Conservation (phyloP, 2,888 invertebrate genomes). For the Prenolepis imparis region DNA sequence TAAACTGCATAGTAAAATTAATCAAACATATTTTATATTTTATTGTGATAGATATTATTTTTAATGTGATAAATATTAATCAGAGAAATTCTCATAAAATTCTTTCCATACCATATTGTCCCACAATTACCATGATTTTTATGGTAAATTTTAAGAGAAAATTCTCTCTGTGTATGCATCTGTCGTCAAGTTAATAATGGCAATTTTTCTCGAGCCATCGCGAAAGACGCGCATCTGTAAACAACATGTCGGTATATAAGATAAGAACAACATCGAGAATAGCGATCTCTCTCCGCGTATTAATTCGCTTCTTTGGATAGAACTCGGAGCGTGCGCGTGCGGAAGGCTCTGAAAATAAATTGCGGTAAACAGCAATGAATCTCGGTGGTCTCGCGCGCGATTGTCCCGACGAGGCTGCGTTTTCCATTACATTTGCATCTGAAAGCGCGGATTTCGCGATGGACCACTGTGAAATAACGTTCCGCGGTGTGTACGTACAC, state of each 20-base stretch:
- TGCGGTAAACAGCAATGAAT: constrained; percentile 72
- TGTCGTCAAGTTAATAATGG: constrained; percentile 18
- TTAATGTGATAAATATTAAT: too few species aligned
- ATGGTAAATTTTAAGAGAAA: too few species aligned
- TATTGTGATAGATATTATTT: too few species aligned
- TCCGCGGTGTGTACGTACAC: background rate
- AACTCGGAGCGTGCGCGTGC: constrained; percentile 36
- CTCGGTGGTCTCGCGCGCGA: constrained; percentile 57
- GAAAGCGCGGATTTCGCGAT: constrained; percentile 67
- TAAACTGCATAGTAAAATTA: too few species aligned
- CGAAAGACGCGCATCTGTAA: background rate
- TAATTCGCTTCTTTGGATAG: constrained; percentile 59
- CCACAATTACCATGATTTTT: too few species aligned
- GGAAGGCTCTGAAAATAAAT: constrained; percentile 66
- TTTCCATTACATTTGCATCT: constrained; percentile 69
- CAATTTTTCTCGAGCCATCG: constrained; percentile 13
- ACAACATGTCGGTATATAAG: constrained; percentile 45
- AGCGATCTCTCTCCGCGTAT: constrained; percentile 63
- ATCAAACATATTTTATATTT: too few species aligned
- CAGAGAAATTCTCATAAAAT: too few species aligned
- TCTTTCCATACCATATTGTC: too few species aligned
- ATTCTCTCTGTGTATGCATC: background rate
- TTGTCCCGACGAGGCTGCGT: constrained; percentile 60
- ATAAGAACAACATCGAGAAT: constrained; percentile 10
- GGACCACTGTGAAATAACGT: constrained; percentile 10